These are phyloP conservation scores for Archocentrus centrarchus DNA, from an alignment of 2,113 vertebrate species.

Conservation along the genomic window DNA sequence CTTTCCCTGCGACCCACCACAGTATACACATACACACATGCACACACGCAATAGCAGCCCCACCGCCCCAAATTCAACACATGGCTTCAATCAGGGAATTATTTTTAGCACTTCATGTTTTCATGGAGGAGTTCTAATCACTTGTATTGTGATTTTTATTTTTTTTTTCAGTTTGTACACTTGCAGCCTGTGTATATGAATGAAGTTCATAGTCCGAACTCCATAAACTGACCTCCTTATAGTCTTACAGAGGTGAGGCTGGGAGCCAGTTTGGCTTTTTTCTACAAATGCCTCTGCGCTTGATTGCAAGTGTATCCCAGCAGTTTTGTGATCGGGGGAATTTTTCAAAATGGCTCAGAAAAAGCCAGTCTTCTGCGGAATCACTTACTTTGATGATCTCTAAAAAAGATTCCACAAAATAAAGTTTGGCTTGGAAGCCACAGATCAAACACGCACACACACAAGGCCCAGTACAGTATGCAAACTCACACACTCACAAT, in stretches of 20 bases:
- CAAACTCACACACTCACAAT: constrained; percentile 75
- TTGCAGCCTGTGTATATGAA: constrained; percentile 19
- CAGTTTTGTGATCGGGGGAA: constrained; percentile 61
- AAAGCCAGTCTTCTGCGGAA: constrained; percentile 67
- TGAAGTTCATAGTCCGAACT: constrained; percentile 26
- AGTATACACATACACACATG: constrained; percentile 27
- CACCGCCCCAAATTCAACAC: constrained; percentile 72
- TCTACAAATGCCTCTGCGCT: constrained; percentile 54
- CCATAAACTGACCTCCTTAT: constrained; percentile 18
- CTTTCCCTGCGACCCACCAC: constrained; percentile 56
- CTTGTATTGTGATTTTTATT: constrained; percentile 70
- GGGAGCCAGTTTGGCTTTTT: constrained; percentile 32
- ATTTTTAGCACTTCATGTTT: constrained; percentile 80
- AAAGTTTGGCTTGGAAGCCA: constrained; percentile 81
- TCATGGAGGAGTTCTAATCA: constrained; percentile 75
- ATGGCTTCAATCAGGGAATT: constrained; percentile 82
- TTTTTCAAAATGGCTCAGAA: constrained; percentile 59
- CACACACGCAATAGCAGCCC: constrained; percentile 33
- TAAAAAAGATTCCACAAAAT: constrained; percentile 76
- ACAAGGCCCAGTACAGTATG: constrained; percentile 58
- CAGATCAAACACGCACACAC: constrained; percentile 63
- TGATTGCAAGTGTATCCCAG: constrained; percentile 69
- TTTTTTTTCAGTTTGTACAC: constrained; percentile 13
- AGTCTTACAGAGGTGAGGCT: constrained; percentile 4
- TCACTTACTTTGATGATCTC: constrained; percentile 77